phyloP scores from a whole-genome alignment of 2,113 vertebrate genomes.

The Eonycteris spelaea region DNA sequence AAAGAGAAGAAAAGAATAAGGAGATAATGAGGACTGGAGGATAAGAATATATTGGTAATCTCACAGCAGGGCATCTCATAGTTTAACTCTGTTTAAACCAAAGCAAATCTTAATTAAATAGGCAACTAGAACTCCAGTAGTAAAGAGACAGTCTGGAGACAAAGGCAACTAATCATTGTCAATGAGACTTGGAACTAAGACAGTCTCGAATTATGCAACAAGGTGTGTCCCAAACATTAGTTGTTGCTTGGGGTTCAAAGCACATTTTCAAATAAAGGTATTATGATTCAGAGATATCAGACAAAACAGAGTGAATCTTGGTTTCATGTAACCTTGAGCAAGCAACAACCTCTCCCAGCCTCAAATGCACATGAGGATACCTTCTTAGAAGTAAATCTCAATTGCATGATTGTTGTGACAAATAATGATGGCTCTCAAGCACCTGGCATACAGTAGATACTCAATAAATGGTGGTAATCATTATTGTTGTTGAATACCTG shows the following conservation, averaged over 20 bases:
- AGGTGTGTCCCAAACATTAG: background rate
- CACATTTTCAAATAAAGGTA: background rate
- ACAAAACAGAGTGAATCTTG: background rate
- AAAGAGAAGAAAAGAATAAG: background rate
- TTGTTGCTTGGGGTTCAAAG: background rate
- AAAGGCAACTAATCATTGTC: slow-evolving; percentile 19
- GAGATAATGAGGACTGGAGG: background rate
- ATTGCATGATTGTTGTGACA: background rate
- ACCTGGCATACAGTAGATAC: background rate
- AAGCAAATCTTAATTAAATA: background rate
- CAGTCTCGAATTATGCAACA: background rate
- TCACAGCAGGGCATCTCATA: background rate
- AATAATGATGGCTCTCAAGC: background rate
- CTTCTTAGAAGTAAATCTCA: background rate
- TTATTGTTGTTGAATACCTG: background rate
- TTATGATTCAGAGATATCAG: background rate
- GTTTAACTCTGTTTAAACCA: background rate
- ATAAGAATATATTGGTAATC: background rate
- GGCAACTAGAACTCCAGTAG: background rate
- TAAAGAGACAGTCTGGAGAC: slow-evolving; percentile 16
- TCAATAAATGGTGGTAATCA: background rate
- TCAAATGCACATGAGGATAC: background rate
- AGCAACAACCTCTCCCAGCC: background rate
- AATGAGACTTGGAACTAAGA: background rate
- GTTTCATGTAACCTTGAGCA: background rate